A percentile compares a stretch with the other conserved stretches of the same genome.
phyloP scores from a whole-genome alignment of 2,113 vertebrate genomes.

The Podocnemis expansa region DNA sequence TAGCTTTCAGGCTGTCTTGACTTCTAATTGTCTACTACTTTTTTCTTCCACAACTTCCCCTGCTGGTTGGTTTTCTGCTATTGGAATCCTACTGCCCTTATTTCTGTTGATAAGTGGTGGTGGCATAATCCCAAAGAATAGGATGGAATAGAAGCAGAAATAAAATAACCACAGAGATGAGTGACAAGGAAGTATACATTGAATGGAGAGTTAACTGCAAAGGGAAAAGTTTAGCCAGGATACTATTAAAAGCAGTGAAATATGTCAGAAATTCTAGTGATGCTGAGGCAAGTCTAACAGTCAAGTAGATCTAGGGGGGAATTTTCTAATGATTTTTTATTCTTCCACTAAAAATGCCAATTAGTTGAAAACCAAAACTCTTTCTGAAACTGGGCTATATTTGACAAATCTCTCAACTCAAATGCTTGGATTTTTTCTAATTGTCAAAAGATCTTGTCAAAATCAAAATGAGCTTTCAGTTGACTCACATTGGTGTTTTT shows the following conservation, averaged over 20 bases:
- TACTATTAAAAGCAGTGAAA: background rate
- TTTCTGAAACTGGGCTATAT: too few relatives aligned
- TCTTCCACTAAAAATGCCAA: too few relatives aligned
- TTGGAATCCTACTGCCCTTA: background rate
- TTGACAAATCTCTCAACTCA: too few relatives aligned
- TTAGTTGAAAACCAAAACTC: too few relatives aligned
- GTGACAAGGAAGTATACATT: background rate
- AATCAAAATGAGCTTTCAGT: too few relatives aligned
- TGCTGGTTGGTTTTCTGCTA: background rate
- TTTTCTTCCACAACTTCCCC: background rate
- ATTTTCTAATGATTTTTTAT: too few relatives aligned
- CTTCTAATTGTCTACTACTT: background rate
- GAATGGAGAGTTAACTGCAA: background rate
- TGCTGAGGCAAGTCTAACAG: background rate
- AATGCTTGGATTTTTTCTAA: too few relatives aligned
- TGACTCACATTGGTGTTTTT: too few relatives aligned
- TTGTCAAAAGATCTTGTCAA: too few relatives aligned
- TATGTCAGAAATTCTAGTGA: background rate
- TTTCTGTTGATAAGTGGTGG: background rate
- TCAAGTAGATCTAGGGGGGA: rapidly evolving
- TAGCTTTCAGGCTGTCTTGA: background rate
- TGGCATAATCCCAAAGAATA: background rate
- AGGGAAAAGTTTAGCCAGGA: background rate
- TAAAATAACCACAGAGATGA: background rate
- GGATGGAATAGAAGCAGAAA: background rate